Percentiles rank a stretch among this genome's conserved stretches.
phyloP scores from a whole-genome alignment of 2,888 invertebrate genomes.

The Pyrrhia umbra region DNA sequence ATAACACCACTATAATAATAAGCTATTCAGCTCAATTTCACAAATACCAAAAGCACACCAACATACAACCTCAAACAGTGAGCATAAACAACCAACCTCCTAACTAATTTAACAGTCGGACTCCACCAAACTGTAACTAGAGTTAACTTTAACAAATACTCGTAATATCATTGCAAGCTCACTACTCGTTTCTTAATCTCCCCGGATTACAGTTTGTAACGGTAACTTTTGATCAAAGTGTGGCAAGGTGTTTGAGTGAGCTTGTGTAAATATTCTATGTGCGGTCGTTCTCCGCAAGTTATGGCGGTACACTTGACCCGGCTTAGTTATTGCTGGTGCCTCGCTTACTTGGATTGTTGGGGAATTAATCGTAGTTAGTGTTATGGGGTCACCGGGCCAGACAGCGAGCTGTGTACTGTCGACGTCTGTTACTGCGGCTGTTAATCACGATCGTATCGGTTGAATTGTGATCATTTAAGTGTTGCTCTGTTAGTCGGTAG shows the following conservation, averaged over 20 bases:
- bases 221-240: constrained; percentile 66
- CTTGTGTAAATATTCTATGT: constrained; percentile 75
- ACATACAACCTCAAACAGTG: constrained; percentile 38
- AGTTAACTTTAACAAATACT: constrained; percentile 42
- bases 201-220: constrained; percentile 42
- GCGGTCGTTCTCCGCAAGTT: constrained; percentile 72
- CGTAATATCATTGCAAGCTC: constrained; percentile 33
- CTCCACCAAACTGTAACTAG: constrained; percentile 40
- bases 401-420: constrained; percentile 17
- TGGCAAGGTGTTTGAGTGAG: constrained; percentile 57
- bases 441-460: constrained; percentile 2
- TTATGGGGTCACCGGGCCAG: constrained; percentile 44
- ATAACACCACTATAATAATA: constrained; percentile 3
- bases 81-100: constrained; percentile 42
- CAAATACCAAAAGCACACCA: constrained; percentile 34
- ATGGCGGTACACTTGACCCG: constrained; percentile 67
- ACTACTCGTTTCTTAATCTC: constrained; percentile 52
- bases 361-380: constrained; percentile 61
- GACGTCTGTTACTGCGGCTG: constrained; percentile 23
- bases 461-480: background rate
- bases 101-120: constrained; percentile 43
- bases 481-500: no score
- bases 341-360: constrained; percentile 58
- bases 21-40: constrained; percentile 46
- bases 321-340: constrained; percentile 62